Evolutionary conservation across 2,797 vertebrate genomes (phyloP).

Genomic region (Dendrocincla tyrannina): DNA sequence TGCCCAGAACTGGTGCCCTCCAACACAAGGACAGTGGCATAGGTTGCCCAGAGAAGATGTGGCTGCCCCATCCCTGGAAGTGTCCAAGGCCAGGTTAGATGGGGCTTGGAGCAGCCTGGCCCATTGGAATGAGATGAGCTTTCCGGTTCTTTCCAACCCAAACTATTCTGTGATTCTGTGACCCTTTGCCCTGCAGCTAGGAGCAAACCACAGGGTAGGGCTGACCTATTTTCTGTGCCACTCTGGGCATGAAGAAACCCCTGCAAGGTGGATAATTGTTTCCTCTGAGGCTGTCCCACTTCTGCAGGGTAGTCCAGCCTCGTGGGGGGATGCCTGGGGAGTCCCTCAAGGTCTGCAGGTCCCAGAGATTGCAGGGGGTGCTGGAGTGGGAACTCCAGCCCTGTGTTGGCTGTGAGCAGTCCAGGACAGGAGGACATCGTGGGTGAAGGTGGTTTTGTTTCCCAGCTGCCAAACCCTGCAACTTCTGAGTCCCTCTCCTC

Average conservation of each 20-base stretch:
- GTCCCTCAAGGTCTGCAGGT: neutral
- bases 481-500: neutral
- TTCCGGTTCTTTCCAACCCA: neutral
- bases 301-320: neutral
- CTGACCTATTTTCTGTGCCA: neutral
- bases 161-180: neutral
- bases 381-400: neutral
- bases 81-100: neutral
- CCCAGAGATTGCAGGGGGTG: neutral
- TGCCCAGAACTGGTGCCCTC: neutral
- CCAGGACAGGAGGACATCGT: fast-evolving
- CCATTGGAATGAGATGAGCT: neutral
- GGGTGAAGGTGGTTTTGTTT: neutral
- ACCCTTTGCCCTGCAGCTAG: neutral
- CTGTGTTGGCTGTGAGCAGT: neutral
- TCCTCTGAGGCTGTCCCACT: neutral
- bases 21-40: neutral
- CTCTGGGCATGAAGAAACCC: neutral
- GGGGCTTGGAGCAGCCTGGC: neutral
- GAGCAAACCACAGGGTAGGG: fast-evolving
- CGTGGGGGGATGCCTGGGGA: neutral
- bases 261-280: neutral
- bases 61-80: neutral
- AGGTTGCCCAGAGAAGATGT: neutral
- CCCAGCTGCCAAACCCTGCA: neutral